Evolutionary conservation across 2,113 vertebrate species (phyloP), one percentile per base, ranked within the genome.

Genomic region (Cebidichthys violaceus): DNA sequence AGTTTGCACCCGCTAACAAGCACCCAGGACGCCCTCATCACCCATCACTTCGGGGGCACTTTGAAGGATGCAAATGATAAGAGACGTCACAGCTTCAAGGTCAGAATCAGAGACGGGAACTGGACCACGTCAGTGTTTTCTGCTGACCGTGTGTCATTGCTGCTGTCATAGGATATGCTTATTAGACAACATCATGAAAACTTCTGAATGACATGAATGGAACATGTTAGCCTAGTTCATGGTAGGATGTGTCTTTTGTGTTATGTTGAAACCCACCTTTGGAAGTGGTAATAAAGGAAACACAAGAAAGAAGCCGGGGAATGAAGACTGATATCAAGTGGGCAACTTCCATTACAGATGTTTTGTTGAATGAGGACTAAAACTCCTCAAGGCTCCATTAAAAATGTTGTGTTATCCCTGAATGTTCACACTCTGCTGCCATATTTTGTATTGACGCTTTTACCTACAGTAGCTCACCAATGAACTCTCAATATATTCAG

Each of bases 1-100:
- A 37, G 77, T 84, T 84, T 80, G 81, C 61, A 66, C 43, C 65
- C 81, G 81, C 90, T 92, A 89, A 86, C 66, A 76, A 85, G 72
- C 39, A 74, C 60, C 60, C 78, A 82, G 57, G 80, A 85, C n/a
- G 70, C 24, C 61, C 77, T 85, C 70, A 68, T 84, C 81, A 75
- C 73, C 64, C 81, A 74, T 85, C 80, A 82, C 70, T 86, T 84
- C 52, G 57, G 68, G 70, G 80, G 59, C 33, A 78, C 69, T 84
- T 87, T 86, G 52, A 75, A 84, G 86, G 62, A 82, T 43, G 81
- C 41, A 35, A 68, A 35, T 74, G 77, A 79, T 91, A 70, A 73
- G 75, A 86, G 78, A 75, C 55, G 81, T 74, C 62, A 82, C 50
- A 27, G 54, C 78, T 50, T 82, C 81, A 89, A 92, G 86, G 90